A percentile compares a stretch with the other conserved stretches of the same genome.
These are phyloP conservation scores for Crossocerus cetratus DNA, from an alignment of 2,888 invertebrate genomes.

Conservation along the genomic window DNA sequence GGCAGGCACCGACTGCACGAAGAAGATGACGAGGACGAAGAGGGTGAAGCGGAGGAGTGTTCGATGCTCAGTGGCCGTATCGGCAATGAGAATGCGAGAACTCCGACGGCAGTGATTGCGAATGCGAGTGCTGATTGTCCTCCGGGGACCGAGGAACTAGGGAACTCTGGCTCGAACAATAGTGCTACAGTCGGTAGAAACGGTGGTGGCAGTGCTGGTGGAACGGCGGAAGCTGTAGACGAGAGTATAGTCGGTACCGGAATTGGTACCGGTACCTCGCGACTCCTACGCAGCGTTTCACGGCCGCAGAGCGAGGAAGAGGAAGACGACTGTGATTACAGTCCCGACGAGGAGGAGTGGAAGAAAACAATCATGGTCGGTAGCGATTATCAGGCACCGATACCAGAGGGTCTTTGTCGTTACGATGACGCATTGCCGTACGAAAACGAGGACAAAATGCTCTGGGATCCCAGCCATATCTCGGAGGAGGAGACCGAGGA, in stretches of 20 bases:
- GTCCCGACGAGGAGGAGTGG: slow-evolving; percentile 92
- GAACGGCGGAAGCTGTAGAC: slow-evolving; percentile 52
- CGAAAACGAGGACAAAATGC: slow-evolving; percentile 95
- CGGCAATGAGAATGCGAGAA: slow-evolving; percentile 40
- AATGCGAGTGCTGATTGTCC: slow-evolving; percentile 27
- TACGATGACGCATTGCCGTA: slow-evolving; percentile 97
- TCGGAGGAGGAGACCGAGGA: slow-evolving; percentile 87
- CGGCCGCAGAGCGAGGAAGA: slow-evolving; percentile 88
- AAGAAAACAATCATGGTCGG: slow-evolving; percentile 98
- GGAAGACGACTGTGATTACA: slow-evolving; percentile 89
- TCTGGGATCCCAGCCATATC: slow-evolving; percentile 93
- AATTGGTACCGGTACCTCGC: slow-evolving; percentile 71
- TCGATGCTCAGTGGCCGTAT: slow-evolving; percentile 41
- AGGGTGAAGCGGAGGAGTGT: slow-evolving; percentile 54
- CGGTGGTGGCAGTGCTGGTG: slow-evolving; percentile 36
- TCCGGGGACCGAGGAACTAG: slow-evolving; percentile 24
- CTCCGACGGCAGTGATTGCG: slow-evolving; percentile 21
- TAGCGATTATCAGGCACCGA: slow-evolving; percentile 93
- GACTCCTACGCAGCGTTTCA: slow-evolving; percentile 79
- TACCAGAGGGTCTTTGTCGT: slow-evolving; percentile 93
- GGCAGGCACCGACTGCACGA: slow-evolving; percentile 52
- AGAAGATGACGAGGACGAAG: slow-evolving; percentile 63
- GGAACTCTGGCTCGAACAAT: slow-evolving; percentile 6
- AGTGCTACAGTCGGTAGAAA: slow-evolving; percentile 33
- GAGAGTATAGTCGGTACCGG: slow-evolving; percentile 62